Percentiles rank a stretch among this genome's conserved stretches.
Evolutionary conservation across 2,113 vertebrate genomes (phyloP).

Genomic region (Sapajus apella): DNA sequence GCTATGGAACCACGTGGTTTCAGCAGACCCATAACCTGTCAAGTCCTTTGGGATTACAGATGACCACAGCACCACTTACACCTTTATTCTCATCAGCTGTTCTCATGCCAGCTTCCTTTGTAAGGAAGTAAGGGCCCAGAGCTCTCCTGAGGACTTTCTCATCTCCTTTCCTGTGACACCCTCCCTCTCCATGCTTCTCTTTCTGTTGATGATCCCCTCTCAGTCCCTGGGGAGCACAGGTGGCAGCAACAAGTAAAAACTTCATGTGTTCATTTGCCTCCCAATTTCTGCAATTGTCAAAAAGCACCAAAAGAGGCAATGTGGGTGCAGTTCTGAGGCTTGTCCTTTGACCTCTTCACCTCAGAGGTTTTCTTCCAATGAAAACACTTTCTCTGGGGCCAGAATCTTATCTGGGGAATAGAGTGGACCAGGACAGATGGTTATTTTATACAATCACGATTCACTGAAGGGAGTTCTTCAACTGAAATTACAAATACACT

Average conservation of each 20-base stretch:
- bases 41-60: background rate
- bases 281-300: background rate
- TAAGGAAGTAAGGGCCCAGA: background rate
- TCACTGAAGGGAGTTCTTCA: background rate
- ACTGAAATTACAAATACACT: background rate
- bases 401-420: background rate
- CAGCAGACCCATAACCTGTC: no score
- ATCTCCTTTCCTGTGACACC: background rate
- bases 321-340: background rate
- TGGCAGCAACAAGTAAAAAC: background rate
- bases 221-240: no score
- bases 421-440: background rate
- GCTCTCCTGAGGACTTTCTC: background rate
- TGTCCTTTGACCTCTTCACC: background rate
- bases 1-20: background rate
- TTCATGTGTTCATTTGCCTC: background rate
- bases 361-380: background rate
- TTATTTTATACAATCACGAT: background rate
- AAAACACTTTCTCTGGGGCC: background rate
- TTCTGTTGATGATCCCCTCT: background rate
- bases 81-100: background rate
- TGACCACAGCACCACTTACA: background rate
- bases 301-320: background rate
- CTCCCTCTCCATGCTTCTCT: accelerated
- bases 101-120: background rate